Percentiles rank a stretch among this genome's conserved stretches.
phyloP scores from a whole-genome alignment of 2,888 invertebrate genomes.

The Parnassius mnemosyne region DNA sequence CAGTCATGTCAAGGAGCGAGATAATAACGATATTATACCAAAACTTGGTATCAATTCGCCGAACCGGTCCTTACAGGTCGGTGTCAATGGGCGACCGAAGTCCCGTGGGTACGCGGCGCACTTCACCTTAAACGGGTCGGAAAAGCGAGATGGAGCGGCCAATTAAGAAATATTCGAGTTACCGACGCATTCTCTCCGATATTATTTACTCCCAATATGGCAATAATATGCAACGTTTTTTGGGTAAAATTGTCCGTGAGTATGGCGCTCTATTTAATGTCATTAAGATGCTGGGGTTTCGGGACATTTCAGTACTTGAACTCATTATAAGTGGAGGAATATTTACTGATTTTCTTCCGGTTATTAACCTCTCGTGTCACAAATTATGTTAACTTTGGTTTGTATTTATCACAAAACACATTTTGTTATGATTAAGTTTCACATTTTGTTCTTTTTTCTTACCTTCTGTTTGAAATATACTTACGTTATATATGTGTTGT shows the following conservation, averaged over 20 bases:
- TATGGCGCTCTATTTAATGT: conserved; percentile 13
- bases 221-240: conserved; percentile 24
- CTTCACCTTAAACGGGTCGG: conserved; percentile 38
- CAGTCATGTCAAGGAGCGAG: conserved; percentile 35
- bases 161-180: conserved; percentile 24
- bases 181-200: conserved; percentile 20
- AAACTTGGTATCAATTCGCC: conserved; percentile 32
- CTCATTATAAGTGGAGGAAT: conserved; percentile 18
- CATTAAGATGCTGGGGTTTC: conserved; percentile 14
- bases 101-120: conserved; percentile 30
- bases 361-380: conserved; percentile 8
- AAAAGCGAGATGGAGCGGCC: conserved; percentile 33
- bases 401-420: too few relatives aligned
- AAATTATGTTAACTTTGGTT: neutral
- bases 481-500: too few relatives aligned
- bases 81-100: conserved; percentile 17
- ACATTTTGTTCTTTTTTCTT: too few relatives aligned
- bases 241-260: conserved; percentile 15
- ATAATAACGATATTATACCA: conserved; percentile 36
- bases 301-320: conserved; percentile 19
- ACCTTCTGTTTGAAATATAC: too few relatives aligned
- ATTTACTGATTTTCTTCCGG: conserved; percentile 10
- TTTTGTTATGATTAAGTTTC: too few relatives aligned
- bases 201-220: conserved; percentile 23
- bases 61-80: conserved; percentile 31